Conservation (phyloP, 1,140 invertebrate genomes). For the Globodera rostochiensis region DNA sequence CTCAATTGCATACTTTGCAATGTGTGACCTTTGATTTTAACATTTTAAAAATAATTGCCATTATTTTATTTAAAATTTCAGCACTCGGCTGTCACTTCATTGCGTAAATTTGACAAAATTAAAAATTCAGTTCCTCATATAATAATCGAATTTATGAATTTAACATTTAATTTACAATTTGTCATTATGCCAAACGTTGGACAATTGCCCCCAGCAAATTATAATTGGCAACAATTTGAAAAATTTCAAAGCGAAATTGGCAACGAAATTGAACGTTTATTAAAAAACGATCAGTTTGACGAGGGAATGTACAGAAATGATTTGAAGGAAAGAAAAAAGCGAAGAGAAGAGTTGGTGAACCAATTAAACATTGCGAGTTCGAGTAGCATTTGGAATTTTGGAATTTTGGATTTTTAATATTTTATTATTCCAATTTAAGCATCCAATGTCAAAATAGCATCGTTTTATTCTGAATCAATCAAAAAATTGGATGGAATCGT, state of each 20-base stretch:
- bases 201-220: not conserved
- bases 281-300: too few species aligned
- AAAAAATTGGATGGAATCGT: too few species aligned
- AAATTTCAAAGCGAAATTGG: not conserved
- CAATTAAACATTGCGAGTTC: not conserved
- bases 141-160: not conserved
- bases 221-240: not conserved
- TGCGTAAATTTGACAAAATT: not conserved
- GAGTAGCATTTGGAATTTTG: too few species aligned
- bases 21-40: not conserved
- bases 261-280: not conserved
- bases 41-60: too few species aligned
- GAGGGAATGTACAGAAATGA: too few species aligned
- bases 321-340: too few species aligned
- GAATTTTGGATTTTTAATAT: too few species aligned
- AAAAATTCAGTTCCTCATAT: not conserved
- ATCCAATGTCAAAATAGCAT: too few species aligned
- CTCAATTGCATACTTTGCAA: not conserved
- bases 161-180: not conserved
- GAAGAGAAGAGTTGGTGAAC: not conserved
- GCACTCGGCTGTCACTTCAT: not conserved
- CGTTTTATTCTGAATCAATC: too few species aligned
- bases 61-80: not conserved
- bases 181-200: not conserved
- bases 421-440: too few species aligned